Evolutionary conservation across 2,888 invertebrate species (phyloP), one percentile per base, ranked within the genome.

Genomic region (Hoplodrina blanda): DNA sequence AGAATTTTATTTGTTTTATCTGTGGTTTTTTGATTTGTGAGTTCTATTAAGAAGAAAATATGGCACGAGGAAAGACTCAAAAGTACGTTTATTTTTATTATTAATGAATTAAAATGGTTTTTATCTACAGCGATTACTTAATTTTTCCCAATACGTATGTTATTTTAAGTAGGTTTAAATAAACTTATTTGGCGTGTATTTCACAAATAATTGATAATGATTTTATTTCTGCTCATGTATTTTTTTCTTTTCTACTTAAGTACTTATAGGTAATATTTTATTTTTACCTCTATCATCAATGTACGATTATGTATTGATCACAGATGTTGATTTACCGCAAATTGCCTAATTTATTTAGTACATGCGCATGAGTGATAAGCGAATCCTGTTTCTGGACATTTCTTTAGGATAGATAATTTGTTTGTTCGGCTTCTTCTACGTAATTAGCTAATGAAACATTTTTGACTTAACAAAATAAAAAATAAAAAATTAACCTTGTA

Each of bases 11-110:
- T 70, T 72, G 85, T 85, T 76, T 64, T 55, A 59, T 70, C 79
- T 83, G 92, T 92, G 91, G 66, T 88, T 80, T 78, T 77, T 77
- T 80, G 73, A 82, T 83, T 85, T 89, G 89, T 86, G 90, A 87
- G 60, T 69, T 86, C 63, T 79, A 84, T 76, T 77, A 77, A 76
- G 85, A 88, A 90, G 87, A 89, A 88, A 46, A 46, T 46, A 94
- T 94, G 94, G 91, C 90, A 69, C 89, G 94, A 82, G 92, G 90
- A 89, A 94, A 94, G 80, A 91, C 79, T 84, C 93, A 93, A 90
- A 90, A 88, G 94, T 92, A 93, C 87, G 93, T 92, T 85, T 77
- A 59, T 86, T 76, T 53, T 53, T 69, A 70, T 62, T 30, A 44
- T 65, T 61, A 56, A n/a, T 52, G n/a, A 49, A 54, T 49, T 64